These are phyloP conservation scores for Sarcoramphus papa DNA, from an alignment of 2,797 vertebrate species.

Conservation along the genomic window DNA sequence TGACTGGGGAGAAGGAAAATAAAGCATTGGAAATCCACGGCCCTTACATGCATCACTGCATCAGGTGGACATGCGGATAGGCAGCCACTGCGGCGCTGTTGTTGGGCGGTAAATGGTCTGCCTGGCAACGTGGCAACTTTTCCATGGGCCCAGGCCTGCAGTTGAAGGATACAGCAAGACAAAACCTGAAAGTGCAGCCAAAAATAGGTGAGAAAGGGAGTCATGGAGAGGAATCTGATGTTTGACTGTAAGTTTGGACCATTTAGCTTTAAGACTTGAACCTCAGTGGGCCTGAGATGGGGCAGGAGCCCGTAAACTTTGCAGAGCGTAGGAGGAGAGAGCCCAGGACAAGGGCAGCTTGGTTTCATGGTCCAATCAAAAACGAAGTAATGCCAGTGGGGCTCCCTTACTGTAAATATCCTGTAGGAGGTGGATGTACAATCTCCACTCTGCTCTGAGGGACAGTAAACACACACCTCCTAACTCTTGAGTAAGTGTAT, in stretches of 20 bases:
- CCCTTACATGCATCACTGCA: neutral
- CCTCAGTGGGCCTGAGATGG: neutral
- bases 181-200: neutral
- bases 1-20: neutral
- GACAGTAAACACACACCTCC: neutral
- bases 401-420: neutral
- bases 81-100: rapidly evolving
- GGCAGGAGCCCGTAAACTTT: neutral
- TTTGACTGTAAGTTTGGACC: neutral
- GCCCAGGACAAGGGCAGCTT: neutral
- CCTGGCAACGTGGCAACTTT: neutral
- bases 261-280: neutral
- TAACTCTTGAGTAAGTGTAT: neutral
- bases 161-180: neutral
- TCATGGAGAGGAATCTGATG: neutral
- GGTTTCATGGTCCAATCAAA: neutral
- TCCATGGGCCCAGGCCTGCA: neutral
- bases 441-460: neutral
- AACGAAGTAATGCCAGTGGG: neutral
- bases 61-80: rapidly evolving
- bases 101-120: neutral
- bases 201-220: neutral
- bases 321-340: neutral
- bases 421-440: neutral
- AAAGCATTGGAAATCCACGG: neutral